Conservation (phyloP, 2,113 vertebrate species). For the Toxotes chatareus region DNA sequence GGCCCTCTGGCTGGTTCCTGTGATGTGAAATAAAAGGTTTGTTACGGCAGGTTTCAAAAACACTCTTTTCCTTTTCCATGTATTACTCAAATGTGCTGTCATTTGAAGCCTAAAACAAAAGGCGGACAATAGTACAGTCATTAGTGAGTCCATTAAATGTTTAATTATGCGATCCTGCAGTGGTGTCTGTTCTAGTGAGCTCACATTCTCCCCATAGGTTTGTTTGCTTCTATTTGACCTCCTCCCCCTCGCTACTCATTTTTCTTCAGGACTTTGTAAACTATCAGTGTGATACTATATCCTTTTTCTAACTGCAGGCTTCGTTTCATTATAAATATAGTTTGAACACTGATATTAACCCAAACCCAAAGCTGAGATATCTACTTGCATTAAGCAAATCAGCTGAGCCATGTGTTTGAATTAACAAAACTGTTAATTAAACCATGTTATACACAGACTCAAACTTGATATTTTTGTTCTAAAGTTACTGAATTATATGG, state of each 20-base stretch:
- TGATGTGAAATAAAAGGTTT: conserved; percentile 19
- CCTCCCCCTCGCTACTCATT: conserved; percentile 9
- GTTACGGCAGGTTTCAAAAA: conserved; percentile 14
- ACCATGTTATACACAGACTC: too few relatives aligned
- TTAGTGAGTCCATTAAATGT: conserved; percentile 76
- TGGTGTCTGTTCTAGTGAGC: conserved; percentile 31
- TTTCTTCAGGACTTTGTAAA: background rate
- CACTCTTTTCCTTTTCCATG: conserved; percentile 1
- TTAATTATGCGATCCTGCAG: conserved; percentile 64
- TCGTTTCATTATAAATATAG: background rate
- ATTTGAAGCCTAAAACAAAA: conserved; percentile 34
- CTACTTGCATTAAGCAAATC: background rate
- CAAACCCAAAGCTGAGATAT: background rate
- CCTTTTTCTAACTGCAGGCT: background rate
- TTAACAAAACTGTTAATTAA: background rate
- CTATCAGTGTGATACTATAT: background rate
- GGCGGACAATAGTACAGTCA: conserved; percentile 49
- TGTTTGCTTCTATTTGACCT: conserved; percentile 49
- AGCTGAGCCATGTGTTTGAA: background rate
- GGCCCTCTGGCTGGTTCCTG: background rate
- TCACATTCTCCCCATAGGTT: conserved; percentile 30
- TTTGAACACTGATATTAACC: background rate
- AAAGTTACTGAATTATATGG: too few relatives aligned
- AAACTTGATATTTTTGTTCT: too few relatives aligned
- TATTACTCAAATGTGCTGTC: conserved; percentile 22